phyloP scores from a whole-genome alignment of 2,113 vertebrate species.

The Tenebrosternarchus preto region DNA sequence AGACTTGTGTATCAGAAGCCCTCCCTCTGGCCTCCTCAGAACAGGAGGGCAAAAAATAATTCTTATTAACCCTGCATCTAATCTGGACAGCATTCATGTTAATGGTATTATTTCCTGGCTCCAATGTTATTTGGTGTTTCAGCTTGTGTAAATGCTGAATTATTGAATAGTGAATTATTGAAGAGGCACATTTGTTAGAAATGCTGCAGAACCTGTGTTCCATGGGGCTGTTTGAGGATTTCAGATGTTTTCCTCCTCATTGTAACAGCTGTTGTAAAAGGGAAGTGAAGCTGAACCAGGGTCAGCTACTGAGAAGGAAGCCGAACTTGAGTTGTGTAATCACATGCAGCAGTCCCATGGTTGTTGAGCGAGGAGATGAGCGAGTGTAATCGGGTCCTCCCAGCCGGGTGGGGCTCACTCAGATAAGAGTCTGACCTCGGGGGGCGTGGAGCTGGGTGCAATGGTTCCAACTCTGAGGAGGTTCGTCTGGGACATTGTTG shows the following conservation, averaged over 20 bases:
- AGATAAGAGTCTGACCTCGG: slow-evolving; percentile 68
- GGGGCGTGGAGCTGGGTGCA: slow-evolving; percentile 69
- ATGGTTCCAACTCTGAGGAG: neutral
- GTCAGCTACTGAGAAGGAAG: neutral
- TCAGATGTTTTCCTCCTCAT: neutral
- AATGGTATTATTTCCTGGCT: neutral
- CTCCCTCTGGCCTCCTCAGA: too few species aligned
- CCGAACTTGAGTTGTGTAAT: neutral
- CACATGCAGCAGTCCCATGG: slow-evolving; percentile 5
- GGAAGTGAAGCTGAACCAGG: neutral
- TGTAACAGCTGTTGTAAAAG: neutral
- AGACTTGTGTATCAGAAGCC: too few species aligned
- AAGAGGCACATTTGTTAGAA: neutral
- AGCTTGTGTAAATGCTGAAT: neutral
- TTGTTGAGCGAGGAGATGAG: neutral
- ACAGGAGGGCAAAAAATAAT: neutral
- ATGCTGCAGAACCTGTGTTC: neutral
- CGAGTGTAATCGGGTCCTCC: slow-evolving; percentile 68
- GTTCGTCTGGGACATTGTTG: too few species aligned
- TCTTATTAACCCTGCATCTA: neutral
- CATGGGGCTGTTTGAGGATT: neutral
- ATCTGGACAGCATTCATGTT: neutral
- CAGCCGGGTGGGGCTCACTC: slow-evolving; percentile 58
- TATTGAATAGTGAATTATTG: slow-evolving; percentile 19
- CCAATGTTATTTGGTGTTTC: neutral